Percentiles rank a stretch among this genome's conserved stretches.
phyloP scores from a whole-genome alignment of 2,888 invertebrate genomes.

The Agelastica alni region DNA sequence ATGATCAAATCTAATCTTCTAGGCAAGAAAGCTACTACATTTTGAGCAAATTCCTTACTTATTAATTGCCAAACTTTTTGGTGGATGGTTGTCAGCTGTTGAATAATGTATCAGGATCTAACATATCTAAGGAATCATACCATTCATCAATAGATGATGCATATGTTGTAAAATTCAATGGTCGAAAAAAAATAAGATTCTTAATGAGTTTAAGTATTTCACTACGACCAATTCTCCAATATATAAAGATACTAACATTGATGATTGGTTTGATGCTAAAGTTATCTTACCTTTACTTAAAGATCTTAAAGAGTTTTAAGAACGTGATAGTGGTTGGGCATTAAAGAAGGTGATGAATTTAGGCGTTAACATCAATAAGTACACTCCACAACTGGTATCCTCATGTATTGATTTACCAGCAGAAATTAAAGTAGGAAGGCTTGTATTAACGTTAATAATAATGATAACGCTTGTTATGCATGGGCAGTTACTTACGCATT shows the following conservation, averaged over 20 bases:
- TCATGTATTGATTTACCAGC: constrained; percentile 38
- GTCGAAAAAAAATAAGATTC: constrained; percentile 21
- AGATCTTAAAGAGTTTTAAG: constrained; percentile 39
- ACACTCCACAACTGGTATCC: constrained; percentile 33
- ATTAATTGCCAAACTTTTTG: no score
- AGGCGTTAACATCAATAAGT: constrained; percentile 38
- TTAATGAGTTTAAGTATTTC: constrained; percentile 36
- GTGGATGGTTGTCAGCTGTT: no score
- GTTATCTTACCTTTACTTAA: constrained; percentile 28
- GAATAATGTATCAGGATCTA: no score
- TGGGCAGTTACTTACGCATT: constrained; percentile 40
- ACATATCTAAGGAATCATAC: no score
- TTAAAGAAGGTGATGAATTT: constrained; percentile 33
- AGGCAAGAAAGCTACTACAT: no score
- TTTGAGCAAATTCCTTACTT: no score
- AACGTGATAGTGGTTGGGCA: constrained; percentile 37
- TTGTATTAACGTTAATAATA: constrained; percentile 41
- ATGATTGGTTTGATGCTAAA: constrained; percentile 33
- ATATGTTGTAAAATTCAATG: no score
- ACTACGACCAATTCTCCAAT: constrained; percentile 33
- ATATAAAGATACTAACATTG: constrained; percentile 30
- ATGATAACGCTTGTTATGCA: constrained; percentile 39
- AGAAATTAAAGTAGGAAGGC: constrained; percentile 34
- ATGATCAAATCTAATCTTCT: no score
- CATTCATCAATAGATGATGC: no score